Evolutionary conservation across 2,113 vertebrate genomes (phyloP).

Genomic region (Macquaria australasica): DNA sequence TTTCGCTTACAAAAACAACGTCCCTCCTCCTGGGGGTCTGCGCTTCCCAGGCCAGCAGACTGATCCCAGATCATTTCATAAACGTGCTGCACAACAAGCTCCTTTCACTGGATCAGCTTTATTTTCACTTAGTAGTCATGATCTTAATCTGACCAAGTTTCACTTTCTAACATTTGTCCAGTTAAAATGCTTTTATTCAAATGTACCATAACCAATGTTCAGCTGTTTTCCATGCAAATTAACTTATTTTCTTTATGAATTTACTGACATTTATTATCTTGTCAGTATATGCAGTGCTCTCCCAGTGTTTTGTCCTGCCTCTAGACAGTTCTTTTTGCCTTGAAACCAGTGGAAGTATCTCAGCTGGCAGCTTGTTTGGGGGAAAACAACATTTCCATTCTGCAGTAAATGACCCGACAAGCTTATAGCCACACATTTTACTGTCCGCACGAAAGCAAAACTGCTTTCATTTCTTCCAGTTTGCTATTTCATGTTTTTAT

Average conservation of each 20-base stretch:
- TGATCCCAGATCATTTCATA: conserved; percentile 34
- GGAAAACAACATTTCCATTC: background rate
- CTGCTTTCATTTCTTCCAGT: background rate
- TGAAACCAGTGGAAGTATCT: background rate
- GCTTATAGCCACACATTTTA: background rate
- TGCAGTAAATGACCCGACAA: background rate
- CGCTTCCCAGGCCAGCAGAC: conserved; percentile 42
- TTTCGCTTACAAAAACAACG: conserved; percentile 77
- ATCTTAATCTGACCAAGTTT: background rate
- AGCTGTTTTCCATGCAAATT: background rate
- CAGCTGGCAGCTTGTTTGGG: background rate
- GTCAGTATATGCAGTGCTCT: background rate
- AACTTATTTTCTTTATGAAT: background rate
- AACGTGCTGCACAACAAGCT: conserved; percentile 8
- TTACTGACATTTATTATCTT: background rate
- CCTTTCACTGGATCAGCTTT: background rate
- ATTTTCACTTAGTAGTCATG: background rate
- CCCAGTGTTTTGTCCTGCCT: background rate
- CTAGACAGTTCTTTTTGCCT: background rate
- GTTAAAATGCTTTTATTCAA: background rate
- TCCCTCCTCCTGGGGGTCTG: conserved; percentile 75
- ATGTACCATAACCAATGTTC: background rate
- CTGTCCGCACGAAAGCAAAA: background rate
- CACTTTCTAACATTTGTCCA: background rate
- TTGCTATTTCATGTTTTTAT: background rate